Base-by-base conservation (phyloP, 2,888 invertebrate species). In the Nudaria mundana region DNA sequence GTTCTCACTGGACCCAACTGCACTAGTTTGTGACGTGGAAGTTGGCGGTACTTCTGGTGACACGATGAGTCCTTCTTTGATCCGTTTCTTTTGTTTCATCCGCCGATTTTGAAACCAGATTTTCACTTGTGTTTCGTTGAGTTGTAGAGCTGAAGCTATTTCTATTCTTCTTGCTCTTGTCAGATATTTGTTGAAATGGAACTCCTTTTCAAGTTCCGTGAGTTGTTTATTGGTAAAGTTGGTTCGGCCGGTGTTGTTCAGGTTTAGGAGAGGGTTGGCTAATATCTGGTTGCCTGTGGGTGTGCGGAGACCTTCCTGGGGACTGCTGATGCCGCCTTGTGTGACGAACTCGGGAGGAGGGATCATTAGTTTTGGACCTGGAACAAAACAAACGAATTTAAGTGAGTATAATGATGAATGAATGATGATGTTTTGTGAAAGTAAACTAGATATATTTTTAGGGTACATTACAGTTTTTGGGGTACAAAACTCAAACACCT, bases 161-260 rank as follows among this genome's bases (percentile, higher is more conserved):
- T 99, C 99, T 76, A 99, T 98, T 64, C 99, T 92, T 56, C 99
- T 90, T 24, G 98, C 98, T 60, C 99, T 90, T 24, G 99, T 99
- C 69, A 99, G 92, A 90, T 99, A 99, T 87, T 98, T 98, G 90
- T 98, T 98, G 88, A 98, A 99, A 82, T 99, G 99, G 89, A 99
- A 99, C 83, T 99, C 99, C 77, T 99, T 99, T 81, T 99, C 99
- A 56, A 99, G 91, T 83, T 99, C 99, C 2, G 99, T 99, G 52
- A 99, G 92, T 81, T 99, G 99, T 84, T 99, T 99, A 86, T 99
- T 99, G 57, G 98, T 98, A 90, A 99, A 99, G 89, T 99, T 99
- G 24, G 99, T 99, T 37, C 99, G 91, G 22, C 98, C 98, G 8
- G 97, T 96, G 87, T 94, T 95, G 88, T 95, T 96, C 54, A 86